Conservation (phyloP, 2,888 invertebrate genomes). For the Ferdinandea cuprea region DNA sequence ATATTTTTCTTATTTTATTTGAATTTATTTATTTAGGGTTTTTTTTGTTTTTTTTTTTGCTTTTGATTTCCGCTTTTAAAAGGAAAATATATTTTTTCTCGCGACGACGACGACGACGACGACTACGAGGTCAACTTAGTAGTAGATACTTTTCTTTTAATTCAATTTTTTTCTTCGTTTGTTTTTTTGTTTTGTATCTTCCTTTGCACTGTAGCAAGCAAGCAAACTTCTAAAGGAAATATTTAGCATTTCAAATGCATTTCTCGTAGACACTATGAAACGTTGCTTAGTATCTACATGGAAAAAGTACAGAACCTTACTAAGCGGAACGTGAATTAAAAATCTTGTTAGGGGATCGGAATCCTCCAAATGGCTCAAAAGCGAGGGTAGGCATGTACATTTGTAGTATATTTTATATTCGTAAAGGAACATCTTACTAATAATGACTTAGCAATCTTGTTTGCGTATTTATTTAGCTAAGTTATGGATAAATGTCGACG, state of each 20-base stretch:
- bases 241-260: slow-evolving; percentile 62
- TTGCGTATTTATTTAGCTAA: too few species aligned
- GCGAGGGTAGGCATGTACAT: too few species aligned
- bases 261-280: slow-evolving; percentile 31
- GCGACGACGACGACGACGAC: too few species aligned
- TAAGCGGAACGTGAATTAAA: slow-evolving; percentile 5
- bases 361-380: background rate
- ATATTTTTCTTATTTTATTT: slow-evolving; percentile 18
- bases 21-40: slow-evolving; percentile 53
- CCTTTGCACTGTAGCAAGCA: background rate
- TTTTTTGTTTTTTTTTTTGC: slow-evolving; percentile 19
- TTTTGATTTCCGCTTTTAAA: slow-evolving; percentile 56
- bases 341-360: slow-evolving; percentile 7
- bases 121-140: slow-evolving; percentile 60
- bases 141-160: slow-evolving; percentile 49
- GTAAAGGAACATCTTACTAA: background rate
- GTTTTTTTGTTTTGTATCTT: background rate
- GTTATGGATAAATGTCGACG: too few species aligned
- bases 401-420: background rate
- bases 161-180: slow-evolving; percentile 41
- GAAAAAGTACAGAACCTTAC: background rate
- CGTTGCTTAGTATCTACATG: slow-evolving; percentile 16
- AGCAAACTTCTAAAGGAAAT: slow-evolving; percentile 14
- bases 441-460: too few species aligned
- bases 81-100: slow-evolving; percentile 29